phyloP scores from a whole-genome alignment of 64 coral and sea anemone genomes.

The Porites lutea region DNA sequence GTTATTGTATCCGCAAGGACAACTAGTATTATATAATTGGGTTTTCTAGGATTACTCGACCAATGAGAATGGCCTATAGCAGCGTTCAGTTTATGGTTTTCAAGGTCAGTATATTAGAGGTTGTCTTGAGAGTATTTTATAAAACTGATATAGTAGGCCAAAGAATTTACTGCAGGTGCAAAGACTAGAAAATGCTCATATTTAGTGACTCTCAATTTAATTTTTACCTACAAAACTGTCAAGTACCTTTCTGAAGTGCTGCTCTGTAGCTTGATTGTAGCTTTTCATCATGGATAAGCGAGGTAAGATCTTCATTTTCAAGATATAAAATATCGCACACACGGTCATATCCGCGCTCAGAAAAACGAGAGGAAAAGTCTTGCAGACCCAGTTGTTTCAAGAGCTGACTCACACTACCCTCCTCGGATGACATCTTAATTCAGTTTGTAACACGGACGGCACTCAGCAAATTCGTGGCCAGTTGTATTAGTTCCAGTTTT shows the following conservation, averaged over 20 bases:
- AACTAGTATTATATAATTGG: neutral
- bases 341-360: constrained; percentile 1
- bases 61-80: neutral
- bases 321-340: constrained; percentile 13
- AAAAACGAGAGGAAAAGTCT: neutral
- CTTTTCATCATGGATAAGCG: constrained; percentile 7
- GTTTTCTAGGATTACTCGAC: neutral
- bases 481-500: neutral
- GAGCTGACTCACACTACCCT: constrained; percentile 34
- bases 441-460: neutral
- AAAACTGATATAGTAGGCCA: neutral
- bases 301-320: constrained; percentile 6
- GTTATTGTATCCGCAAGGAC: neutral
- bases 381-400: constrained; percentile 27
- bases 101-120: neutral
- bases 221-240: too few relatives aligned
- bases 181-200: neutral
- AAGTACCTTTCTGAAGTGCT: constrained; percentile 12
- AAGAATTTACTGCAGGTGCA: neutral
- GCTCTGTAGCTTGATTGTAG: neutral
- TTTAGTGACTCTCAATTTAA: too few relatives aligned
- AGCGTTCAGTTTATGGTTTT: neutral
- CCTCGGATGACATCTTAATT: neutral
- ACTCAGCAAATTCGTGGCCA: neutral
- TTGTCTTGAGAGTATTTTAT: neutral